A percentile compares a stretch with the other conserved stretches of the same genome.
phyloP scores from a whole-genome alignment of 2,888 invertebrate genomes.

The Pilophorus perplexus region DNA sequence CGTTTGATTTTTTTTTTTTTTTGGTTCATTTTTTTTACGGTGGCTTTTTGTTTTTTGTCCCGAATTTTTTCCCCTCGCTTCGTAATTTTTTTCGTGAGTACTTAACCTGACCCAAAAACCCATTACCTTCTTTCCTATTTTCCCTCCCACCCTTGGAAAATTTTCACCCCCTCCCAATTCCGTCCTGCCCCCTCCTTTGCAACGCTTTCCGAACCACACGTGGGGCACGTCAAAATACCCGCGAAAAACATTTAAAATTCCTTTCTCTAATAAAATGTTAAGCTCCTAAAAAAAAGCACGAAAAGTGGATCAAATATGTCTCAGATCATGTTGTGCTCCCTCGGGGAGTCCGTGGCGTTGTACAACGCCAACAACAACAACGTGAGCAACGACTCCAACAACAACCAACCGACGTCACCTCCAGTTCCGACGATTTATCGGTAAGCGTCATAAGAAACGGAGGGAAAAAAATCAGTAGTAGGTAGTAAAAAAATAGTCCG shows the following conservation, averaged over 20 bases:
- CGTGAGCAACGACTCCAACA: conserved; percentile 64
- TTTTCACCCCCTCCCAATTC: not conserved
- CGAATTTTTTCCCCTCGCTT: not conserved
- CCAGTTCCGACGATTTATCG: conserved; percentile 85
- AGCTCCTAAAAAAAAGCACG: not conserved
- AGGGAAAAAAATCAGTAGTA: no score
- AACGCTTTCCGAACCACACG: no score
- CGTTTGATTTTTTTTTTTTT: not conserved
- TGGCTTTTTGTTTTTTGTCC: not conserved
- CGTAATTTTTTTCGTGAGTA: not conserved
- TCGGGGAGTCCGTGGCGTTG: conserved; percentile 54
- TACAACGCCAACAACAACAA: conserved; percentile 61
- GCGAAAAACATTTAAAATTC: no score
- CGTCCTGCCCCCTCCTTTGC: no score
- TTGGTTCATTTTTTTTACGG: not conserved
- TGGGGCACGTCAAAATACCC: no score
- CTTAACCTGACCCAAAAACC: not conserved
- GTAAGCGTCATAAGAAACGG: conserved; percentile 62
- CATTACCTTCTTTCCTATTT: not conserved
- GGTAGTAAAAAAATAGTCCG: no score
- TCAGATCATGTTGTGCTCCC: conserved; percentile 71
- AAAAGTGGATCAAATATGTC: conserved; percentile 58
- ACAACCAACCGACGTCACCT: conserved; percentile 60
- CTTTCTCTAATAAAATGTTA: not conserved
- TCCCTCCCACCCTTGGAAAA: no score